phyloP scores from a whole-genome alignment of 2,113 vertebrate genomes.

The Anguilla rostrata region DNA sequence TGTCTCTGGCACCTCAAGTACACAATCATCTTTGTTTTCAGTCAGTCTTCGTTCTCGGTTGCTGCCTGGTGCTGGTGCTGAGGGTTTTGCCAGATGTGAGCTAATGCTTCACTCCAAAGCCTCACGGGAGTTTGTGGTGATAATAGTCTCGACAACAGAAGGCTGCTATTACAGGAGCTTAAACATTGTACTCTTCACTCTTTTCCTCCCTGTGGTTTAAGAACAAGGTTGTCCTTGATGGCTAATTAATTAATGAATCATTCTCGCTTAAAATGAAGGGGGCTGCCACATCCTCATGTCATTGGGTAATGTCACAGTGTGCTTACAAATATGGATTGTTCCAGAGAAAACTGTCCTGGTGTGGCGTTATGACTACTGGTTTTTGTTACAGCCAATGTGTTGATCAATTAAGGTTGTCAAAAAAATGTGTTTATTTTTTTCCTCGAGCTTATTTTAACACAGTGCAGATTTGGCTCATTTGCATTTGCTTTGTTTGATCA shows the following conservation, averaged over 20 bases:
- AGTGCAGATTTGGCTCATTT: no score
- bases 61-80: background rate
- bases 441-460: no score
- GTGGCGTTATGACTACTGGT: no score
- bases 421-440: no score
- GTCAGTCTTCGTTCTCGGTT: conserved; percentile 61
- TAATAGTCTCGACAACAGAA: background rate
- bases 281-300: background rate
- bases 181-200: background rate
- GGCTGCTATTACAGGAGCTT: background rate
- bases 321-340: no score
- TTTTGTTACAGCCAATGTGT: no score
- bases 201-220: background rate
- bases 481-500: no score
- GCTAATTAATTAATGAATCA: background rate
- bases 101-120: background rate
- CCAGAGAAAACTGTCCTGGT: no score
- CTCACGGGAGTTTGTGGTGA: background rate
- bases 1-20: conserved; percentile 79
- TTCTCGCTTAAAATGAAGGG: background rate
- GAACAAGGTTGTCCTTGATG: background rate
- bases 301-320: background rate
- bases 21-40: conserved; percentile 72
- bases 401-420: no score
- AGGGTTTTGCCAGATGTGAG: background rate